These are phyloP conservation scores for Acanthopagrus latus DNA, from an alignment of 2,797 vertebrate genomes.

Conservation along the genomic window DNA sequence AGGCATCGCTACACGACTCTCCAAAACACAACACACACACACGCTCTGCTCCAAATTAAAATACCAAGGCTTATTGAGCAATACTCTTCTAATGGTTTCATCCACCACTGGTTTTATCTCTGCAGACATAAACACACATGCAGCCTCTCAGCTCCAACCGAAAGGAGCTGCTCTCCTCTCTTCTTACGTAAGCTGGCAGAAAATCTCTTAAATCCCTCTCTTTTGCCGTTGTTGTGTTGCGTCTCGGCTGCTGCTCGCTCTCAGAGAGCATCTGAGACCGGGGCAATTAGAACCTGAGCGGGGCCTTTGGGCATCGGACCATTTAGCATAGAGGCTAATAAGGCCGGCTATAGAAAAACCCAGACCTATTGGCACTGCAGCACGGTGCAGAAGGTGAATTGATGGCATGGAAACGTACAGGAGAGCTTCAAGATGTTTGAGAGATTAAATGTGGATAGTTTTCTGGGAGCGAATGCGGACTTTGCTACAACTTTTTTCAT, in stretches of 20 bases:
- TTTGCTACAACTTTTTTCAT: too few relatives aligned
- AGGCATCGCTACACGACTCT: constrained; percentile 36
- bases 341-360: constrained; percentile 43
- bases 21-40: constrained; percentile 39
- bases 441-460: constrained; percentile 5
- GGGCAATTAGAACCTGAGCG: constrained; percentile 90
- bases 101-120: constrained; percentile 81
- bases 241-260: constrained; percentile 75
- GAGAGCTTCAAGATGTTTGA: constrained; percentile 54
- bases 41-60: constrained; percentile 79
- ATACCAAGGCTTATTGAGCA: constrained; percentile 81
- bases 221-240: constrained; percentile 89
- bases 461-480: not conserved
- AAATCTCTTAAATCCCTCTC: constrained; percentile 90
- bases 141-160: constrained; percentile 51
- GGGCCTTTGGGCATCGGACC: constrained; percentile 70
- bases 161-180: constrained; percentile 69
- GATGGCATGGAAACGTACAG: constrained; percentile 38
- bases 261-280: constrained; percentile 87
- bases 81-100: constrained; percentile 84
- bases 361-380: constrained; percentile 27
- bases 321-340: constrained; percentile 78
- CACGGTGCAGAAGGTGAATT: constrained; percentile 35
- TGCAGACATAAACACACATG: constrained; percentile 68
- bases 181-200: constrained; percentile 82